phyloP scores from a whole-genome alignment of 2,797 vertebrate genomes.

The Cynopterus sphinx region DNA sequence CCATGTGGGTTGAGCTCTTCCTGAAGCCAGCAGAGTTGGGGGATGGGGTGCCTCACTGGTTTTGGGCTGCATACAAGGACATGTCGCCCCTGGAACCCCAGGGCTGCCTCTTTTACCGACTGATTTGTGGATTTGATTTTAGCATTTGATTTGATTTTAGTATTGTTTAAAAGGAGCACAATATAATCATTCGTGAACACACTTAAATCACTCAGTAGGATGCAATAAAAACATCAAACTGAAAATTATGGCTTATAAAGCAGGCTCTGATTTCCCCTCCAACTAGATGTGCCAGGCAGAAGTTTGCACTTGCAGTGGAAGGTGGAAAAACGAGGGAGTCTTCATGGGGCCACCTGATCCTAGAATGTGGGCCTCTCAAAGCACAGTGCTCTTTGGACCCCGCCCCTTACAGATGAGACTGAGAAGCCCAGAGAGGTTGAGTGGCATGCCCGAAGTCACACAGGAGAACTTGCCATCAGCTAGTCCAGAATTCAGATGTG shows the following conservation, averaged over 20 bases:
- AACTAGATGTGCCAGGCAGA: neutral
- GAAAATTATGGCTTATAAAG: conserved; percentile 63
- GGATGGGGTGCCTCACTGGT: neutral
- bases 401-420: neutral
- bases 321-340: neutral
- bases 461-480: neutral
- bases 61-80: neutral
- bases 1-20: neutral
- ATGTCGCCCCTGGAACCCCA: neutral
- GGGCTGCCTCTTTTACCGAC: neutral
- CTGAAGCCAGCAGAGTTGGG: neutral
- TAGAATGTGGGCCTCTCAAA: neutral
- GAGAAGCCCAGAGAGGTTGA: neutral
- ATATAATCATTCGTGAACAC: conserved; percentile 68
- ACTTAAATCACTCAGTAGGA: conserved; percentile 67
- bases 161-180: conserved; percentile 66
- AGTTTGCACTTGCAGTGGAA: neutral
- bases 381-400: neutral
- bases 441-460: neutral
- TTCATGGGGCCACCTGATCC: neutral
- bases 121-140: conserved; percentile 59
- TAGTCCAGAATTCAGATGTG: neutral
- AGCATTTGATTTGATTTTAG: conserved; percentile 70
- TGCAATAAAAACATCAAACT: conserved; percentile 72
- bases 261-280: conserved; percentile 44